Evolutionary conservation across 2,888 invertebrate genomes (phyloP).

Genomic region (Dasypolia templi): DNA sequence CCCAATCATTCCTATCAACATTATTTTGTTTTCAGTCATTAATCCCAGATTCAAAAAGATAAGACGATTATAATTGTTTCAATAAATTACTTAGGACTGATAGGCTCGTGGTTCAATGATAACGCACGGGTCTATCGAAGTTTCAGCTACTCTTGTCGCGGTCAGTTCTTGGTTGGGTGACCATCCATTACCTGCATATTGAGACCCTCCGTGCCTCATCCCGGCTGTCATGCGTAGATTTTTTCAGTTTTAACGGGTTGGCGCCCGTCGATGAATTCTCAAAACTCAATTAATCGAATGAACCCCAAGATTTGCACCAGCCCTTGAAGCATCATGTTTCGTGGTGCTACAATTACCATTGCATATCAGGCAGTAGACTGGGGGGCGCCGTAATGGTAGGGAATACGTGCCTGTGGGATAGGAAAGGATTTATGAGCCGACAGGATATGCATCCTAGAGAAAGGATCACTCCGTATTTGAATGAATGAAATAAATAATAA

Average conservation of each 20-base stretch:
- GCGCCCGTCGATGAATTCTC: too few species aligned
- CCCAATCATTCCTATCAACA: background rate
- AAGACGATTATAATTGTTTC: background rate
- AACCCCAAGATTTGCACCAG: too few species aligned
- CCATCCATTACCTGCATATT: background rate
- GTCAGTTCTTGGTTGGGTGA: background rate
- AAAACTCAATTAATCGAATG: too few species aligned
- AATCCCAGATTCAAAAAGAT: conserved; percentile 30
- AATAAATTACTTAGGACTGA: conserved; percentile 6
- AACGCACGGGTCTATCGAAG: background rate
- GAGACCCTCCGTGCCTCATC: background rate
- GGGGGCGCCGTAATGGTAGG: too few species aligned
- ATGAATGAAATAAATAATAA: background rate
- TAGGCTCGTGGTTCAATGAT: background rate
- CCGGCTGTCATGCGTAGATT: background rate
- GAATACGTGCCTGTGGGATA: too few species aligned
- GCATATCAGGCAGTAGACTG: too few species aligned
- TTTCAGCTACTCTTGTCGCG: background rate
- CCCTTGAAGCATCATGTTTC: too few species aligned
- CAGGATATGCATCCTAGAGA: too few species aligned
- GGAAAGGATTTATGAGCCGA: too few species aligned
- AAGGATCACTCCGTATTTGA: too few species aligned
- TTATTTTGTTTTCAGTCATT: conserved; percentile 24
- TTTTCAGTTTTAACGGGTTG: too few species aligned
- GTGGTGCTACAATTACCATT: too few species aligned